phyloP scores from a whole-genome alignment of 2,888 invertebrate species.

The Lobophora halterata region DNA sequence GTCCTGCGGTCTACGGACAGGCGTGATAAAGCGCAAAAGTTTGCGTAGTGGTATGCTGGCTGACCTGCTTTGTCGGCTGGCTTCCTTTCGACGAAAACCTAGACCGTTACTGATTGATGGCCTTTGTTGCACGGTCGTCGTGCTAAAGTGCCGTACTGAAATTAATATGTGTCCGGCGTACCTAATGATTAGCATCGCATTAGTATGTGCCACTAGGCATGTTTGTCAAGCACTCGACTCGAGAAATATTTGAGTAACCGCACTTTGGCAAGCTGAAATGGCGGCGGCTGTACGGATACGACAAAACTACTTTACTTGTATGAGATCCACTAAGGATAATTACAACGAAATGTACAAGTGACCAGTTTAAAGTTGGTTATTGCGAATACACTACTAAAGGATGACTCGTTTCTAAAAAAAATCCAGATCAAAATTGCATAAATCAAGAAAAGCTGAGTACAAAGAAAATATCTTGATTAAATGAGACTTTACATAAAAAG shows the following conservation, averaged over 20 bases:
- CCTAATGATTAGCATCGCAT: constrained; percentile 69
- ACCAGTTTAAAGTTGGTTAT: too few species aligned
- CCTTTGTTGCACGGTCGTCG: constrained; percentile 49
- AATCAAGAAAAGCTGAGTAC: too few species aligned
- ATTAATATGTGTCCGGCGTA: constrained; percentile 72
- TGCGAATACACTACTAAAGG: too few species aligned
- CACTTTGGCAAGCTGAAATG: constrained; percentile 48
- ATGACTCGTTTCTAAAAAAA: too few species aligned
- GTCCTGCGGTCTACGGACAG: too few species aligned
- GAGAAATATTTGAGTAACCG: constrained; percentile 67
- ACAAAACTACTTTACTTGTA: constrained; percentile 41
- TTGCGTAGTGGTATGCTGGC: constrained; percentile 24
- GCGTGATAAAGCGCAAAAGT: constrained; percentile 26
- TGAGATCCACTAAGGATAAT: constrained; percentile 30
- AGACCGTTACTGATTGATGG: constrained; percentile 59
- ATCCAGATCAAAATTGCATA: too few species aligned
- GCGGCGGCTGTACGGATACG: constrained; percentile 33
- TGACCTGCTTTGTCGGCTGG: constrained; percentile 39
- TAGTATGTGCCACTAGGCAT: constrained; percentile 65
- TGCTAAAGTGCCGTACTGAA: constrained; percentile 66
- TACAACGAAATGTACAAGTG: too few species aligned
- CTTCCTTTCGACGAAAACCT: constrained; percentile 51
- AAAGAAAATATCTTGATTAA: too few species aligned
- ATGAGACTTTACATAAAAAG: too few species aligned
- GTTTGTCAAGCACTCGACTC: constrained; percentile 60